Base-by-base conservation (phyloP, 2,113 vertebrate genomes). In the Apodemus speciosus region DNA sequence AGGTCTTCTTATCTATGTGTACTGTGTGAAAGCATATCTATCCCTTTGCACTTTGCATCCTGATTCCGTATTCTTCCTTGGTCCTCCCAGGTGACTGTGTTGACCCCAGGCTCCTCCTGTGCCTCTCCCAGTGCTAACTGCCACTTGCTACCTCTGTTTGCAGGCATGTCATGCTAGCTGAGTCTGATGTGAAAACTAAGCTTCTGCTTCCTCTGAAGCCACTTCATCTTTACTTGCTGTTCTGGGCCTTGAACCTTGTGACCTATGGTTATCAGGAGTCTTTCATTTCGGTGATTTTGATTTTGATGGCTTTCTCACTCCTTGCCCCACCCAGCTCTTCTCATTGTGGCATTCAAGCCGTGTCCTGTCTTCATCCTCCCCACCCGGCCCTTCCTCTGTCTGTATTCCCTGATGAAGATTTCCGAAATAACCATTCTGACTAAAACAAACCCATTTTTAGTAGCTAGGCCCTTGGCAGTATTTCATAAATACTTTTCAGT, bases 401-500 rank as follows among this genome's bases (percentile, higher is more conserved):
- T 32, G 0, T 7, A 30, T 68, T 85, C 13, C 89, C 43, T 16
- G 73, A 6, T 86, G 56, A 80, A 73, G 38, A 71, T 53, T 72
- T 79, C 62, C 83, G 77, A 88, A 83, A 72, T 64, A 38, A 38
- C 77, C 2, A 0, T 76, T 62, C n/a, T 38, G 68, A 51, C 35
- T 6, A 75, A 2, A 0, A 84, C 38, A 58, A 77, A 90, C 62
- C 64, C 71, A 84, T 38, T 72, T 62, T 51, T 40, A 64, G 69
- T 51, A 91, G 84, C 62, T 79, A 91, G 0, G 1, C n/a, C 27
- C 81, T 75, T 25, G 56, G 40, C 56, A 46, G 56, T 68, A 53
- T 84, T 91, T 94, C 64, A 46, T 84, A 69, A 90, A 85, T 94
- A 86, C 73, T 51, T 71, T 81, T 30, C 62, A 93, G 10, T 75